Percentiles rank a stretch among this genome's conserved stretches.
Evolutionary conservation across 2,113 vertebrate genomes (phyloP).

Genomic region (Pelobates fuscus): DNA sequence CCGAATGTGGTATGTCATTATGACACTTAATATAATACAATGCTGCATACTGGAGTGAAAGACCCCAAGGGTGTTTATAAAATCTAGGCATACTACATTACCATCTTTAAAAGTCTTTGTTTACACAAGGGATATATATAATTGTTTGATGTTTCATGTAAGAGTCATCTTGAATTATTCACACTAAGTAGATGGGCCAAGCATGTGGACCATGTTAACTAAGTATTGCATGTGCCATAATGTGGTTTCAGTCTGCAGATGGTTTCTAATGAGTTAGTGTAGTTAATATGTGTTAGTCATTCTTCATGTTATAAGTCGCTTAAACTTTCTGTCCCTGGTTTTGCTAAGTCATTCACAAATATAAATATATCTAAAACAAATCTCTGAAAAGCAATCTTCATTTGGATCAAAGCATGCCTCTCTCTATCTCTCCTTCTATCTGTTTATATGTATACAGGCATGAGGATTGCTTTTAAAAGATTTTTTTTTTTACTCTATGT

Average conservation of each 20-base stretch:
- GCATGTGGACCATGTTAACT: conserved; percentile 28
- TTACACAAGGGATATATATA: conserved; percentile 36
- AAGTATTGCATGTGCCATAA: conserved; percentile 24
- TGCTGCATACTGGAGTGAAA: not conserved
- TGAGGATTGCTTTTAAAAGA: no score
- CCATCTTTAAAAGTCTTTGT: conserved; percentile 29
- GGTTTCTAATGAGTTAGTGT: not conserved
- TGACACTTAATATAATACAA: conserved; percentile 17
- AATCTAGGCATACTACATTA: conserved; percentile 20
- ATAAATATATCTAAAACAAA: no score
- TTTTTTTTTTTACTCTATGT: no score
- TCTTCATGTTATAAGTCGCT: no score
- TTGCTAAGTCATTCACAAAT: no score
- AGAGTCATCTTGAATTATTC: conserved; percentile 47
- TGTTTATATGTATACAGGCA: no score
- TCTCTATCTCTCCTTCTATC: no score
- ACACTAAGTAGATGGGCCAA: conserved; percentile 46
- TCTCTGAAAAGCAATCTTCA: no score
- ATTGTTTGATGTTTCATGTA: conserved; percentile 50
- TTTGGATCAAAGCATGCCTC: no score
- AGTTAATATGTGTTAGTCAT: no score
- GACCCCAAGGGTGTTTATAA: not conserved
- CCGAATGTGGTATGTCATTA: not conserved
- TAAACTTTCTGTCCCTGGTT: no score
- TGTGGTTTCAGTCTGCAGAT: conserved; percentile 17